These are phyloP conservation scores for Autographa pulchrina DNA, from an alignment of 2,888 invertebrate genomes.

Conservation along the genomic window DNA sequence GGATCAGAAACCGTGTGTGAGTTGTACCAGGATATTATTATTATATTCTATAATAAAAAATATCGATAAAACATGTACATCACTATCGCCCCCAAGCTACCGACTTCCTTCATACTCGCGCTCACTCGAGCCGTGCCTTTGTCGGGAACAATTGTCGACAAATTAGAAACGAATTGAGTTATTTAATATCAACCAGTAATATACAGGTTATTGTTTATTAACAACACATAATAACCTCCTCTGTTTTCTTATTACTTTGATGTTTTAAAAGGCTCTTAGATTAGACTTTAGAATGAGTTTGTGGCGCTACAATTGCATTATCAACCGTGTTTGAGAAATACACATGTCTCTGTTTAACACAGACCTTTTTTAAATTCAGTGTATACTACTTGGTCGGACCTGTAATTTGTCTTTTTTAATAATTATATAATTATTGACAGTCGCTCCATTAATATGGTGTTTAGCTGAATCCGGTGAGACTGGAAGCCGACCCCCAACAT, in stretches of 20 bases:
- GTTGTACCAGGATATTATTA: too few species aligned
- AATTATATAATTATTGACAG: neutral
- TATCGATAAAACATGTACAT: conserved; percentile 66
- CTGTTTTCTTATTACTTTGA: conserved; percentile 57
- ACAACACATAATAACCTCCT: conserved; percentile 62
- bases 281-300: neutral
- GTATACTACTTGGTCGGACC: too few species aligned
- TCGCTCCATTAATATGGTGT: too few species aligned
- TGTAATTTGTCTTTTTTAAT: too few species aligned
- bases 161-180: conserved; percentile 90
- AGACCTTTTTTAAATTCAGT: too few species aligned
- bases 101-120: conserved; percentile 89
- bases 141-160: conserved; percentile 89
- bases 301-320: neutral
- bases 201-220: conserved; percentile 82
- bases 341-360: too few species aligned
- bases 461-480: too few species aligned
- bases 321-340: neutral
- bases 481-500: too few species aligned
- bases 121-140: conserved; percentile 88
- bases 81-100: conserved; percentile 79
- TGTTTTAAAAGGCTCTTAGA: conserved; percentile 28
- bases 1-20: too few species aligned
- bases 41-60: neutral
- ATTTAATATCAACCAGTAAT: conserved; percentile 87